phyloP scores from a whole-genome alignment of 1,140 invertebrate species.

The Agraylea sexmaculata region DNA sequence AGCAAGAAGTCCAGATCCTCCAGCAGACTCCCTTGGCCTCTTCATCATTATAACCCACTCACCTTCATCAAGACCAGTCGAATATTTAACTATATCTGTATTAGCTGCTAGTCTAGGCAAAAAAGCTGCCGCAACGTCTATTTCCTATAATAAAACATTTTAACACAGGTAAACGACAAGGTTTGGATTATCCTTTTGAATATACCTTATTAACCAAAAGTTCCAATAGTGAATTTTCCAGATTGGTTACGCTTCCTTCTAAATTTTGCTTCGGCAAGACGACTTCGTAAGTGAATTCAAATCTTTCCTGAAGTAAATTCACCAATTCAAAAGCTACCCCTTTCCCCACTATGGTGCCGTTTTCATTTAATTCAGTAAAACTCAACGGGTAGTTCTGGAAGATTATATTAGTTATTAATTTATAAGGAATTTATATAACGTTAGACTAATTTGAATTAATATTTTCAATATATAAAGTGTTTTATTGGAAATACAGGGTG shows the following conservation, averaged over 20 bases:
- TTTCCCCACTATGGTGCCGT: slow-evolving; percentile 43
- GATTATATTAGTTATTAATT: too few species aligned
- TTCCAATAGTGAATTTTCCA: slow-evolving; percentile 46
- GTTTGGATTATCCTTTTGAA: too few species aligned
- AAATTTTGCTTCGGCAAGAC: slow-evolving; percentile 44
- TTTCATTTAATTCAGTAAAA: slow-evolving; percentile 35
- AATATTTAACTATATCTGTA: slow-evolving; percentile 46
- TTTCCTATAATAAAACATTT: slow-evolving; percentile 51
- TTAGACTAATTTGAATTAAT: too few species aligned
- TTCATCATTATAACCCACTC: slow-evolving; percentile 67
- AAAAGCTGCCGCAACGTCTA: slow-evolving; percentile 65
- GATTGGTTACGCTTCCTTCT: slow-evolving; percentile 33
- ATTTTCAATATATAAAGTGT: too few species aligned
- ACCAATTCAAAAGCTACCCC: slow-evolving; percentile 64
- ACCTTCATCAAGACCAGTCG: slow-evolving; percentile 54
- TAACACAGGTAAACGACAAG: too few species aligned
- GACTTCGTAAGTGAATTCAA: slow-evolving; percentile 61
- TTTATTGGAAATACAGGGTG: too few species aligned
- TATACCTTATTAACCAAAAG: slow-evolving; percentile 46
- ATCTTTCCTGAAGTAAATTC: slow-evolving; percentile 51
- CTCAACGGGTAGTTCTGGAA: slow-evolving; percentile 49
- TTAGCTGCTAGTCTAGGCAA: slow-evolving; percentile 54
- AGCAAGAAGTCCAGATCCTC: slow-evolving; percentile 69
- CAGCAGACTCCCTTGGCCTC: slow-evolving; percentile 63
- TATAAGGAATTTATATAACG: too few species aligned